These are phyloP conservation scores for Elaeidobius kamerunicus DNA, from an alignment of 2,888 invertebrate genomes.

Conservation along the genomic window DNA sequence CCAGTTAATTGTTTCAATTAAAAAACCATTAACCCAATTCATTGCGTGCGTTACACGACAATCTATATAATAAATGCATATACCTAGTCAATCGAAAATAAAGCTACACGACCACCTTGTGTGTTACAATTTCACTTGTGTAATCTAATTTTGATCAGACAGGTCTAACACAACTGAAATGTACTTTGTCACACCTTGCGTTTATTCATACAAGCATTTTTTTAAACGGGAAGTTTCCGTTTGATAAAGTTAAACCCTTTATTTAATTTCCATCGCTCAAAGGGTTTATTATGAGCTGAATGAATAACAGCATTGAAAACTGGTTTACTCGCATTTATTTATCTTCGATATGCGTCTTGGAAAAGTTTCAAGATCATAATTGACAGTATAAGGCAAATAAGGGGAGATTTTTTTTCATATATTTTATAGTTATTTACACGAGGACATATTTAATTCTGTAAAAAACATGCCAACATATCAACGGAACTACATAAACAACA, in stretches of 20 bases:
- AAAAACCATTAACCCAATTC: constrained; percentile 5
- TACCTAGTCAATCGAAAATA: constrained; percentile 8
- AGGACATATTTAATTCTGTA: too few relatives aligned
- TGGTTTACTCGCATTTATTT: constrained; percentile 16
- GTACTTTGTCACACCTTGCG: constrained; percentile 25
- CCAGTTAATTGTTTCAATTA: background rate
- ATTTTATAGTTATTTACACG: too few relatives aligned
- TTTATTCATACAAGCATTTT: constrained; percentile 18
- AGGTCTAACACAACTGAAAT: constrained; percentile 20
- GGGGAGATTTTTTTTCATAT: constrained; percentile 6
- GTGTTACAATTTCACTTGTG: constrained; percentile 24
- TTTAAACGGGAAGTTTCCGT: constrained; percentile 19
- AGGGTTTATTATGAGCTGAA: constrained; percentile 23
- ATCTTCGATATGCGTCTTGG: constrained; percentile 14
- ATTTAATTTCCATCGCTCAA: constrained; percentile 21
- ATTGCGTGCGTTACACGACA: background rate
- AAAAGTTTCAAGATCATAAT: constrained; percentile 13
- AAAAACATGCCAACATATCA: too few relatives aligned
- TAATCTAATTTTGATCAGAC: constrained; percentile 21
- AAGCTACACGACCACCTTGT: constrained; percentile 22
- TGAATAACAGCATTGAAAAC: constrained; percentile 24
- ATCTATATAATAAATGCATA: background rate
- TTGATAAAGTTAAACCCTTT: constrained; percentile 25
- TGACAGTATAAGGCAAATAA: constrained; percentile 6
- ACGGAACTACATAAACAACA: too few relatives aligned